These are phyloP conservation scores for Cydia pomonella DNA, from an alignment of 1,140 invertebrate genomes.

Conservation along the genomic window DNA sequence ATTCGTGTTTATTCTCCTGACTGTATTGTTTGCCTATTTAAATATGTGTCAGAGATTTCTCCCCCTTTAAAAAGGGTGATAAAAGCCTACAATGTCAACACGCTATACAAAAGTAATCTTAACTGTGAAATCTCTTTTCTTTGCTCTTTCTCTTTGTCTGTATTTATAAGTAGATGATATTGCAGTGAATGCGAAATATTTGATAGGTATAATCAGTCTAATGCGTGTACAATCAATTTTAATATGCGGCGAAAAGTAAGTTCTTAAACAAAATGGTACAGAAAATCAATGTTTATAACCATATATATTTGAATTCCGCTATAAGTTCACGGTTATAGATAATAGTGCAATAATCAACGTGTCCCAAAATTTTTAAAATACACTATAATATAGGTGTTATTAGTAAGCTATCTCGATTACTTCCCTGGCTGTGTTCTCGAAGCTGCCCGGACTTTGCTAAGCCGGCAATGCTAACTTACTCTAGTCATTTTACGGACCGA, in stretches of 20 bases:
- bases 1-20: slow-evolving; percentile 55
- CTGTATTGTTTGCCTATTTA: slow-evolving; percentile 75
- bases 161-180: slow-evolving; percentile 36
- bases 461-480: no score
- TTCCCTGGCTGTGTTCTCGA: no score
- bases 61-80: slow-evolving; percentile 70
- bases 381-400: no score
- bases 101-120: slow-evolving; percentile 72
- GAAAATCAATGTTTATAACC: no score
- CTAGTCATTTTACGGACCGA: no score
- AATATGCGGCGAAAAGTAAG: background rate
- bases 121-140: slow-evolving; percentile 58
- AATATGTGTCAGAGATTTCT: slow-evolving; percentile 75
- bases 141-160: slow-evolving; percentile 41
- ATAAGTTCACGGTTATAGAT: no score
- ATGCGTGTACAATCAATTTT: background rate
- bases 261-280: no score
- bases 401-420: no score
- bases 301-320: no score
- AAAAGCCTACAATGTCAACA: slow-evolving; percentile 78
- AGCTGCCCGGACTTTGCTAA: no score
- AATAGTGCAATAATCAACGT: no score
- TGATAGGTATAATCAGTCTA: background rate
- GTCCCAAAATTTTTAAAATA: no score
- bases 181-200: background rate